Percentiles rank a stretch among this genome's conserved stretches.
Evolutionary conservation across 2,113 vertebrate species (phyloP).

Genomic region (Ameiurus melas): DNA sequence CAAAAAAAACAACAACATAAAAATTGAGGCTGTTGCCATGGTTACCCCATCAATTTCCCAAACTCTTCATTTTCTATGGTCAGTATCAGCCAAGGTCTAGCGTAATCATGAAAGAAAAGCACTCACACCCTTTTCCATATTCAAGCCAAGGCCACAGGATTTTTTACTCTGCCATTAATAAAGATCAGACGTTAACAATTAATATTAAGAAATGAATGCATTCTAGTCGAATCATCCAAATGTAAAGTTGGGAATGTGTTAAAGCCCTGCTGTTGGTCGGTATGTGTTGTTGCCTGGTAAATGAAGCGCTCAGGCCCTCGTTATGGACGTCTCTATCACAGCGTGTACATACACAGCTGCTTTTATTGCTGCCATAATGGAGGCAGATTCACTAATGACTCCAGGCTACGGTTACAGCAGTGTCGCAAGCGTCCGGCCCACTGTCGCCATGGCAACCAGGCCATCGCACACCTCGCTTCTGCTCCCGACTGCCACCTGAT

Average conservation of each 20-base stretch:
- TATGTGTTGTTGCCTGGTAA: neutral
- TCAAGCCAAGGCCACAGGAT: neutral
- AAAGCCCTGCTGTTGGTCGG: neutral
- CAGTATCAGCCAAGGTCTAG: conserved; percentile 22
- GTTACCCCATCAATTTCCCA: conserved; percentile 40
- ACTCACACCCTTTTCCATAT: neutral
- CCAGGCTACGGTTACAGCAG: conserved; percentile 47
- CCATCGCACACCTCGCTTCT: conserved; percentile 16
- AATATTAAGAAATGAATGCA: neutral
- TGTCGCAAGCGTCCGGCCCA: conserved; percentile 32
- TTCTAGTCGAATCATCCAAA: neutral
- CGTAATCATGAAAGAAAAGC: neutral
- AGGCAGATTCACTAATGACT: conserved; percentile 47
- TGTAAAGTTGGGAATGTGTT: neutral
- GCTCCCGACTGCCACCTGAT: conserved; percentile 55
- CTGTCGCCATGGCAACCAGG: conserved; percentile 52
- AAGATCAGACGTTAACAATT: neutral
- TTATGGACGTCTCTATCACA: neutral
- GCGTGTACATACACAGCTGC: conserved; percentile 37
- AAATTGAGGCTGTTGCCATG: conserved; percentile 43
- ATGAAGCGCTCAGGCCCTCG: neutral
- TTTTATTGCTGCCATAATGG: conserved; percentile 40
- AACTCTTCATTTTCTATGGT: conserved; percentile 38
- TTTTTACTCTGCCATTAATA: conserved; percentile 1
- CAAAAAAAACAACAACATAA: neutral